Conservation (phyloP, 2,888 invertebrate species). For the Pterostichus madidus region DNA sequence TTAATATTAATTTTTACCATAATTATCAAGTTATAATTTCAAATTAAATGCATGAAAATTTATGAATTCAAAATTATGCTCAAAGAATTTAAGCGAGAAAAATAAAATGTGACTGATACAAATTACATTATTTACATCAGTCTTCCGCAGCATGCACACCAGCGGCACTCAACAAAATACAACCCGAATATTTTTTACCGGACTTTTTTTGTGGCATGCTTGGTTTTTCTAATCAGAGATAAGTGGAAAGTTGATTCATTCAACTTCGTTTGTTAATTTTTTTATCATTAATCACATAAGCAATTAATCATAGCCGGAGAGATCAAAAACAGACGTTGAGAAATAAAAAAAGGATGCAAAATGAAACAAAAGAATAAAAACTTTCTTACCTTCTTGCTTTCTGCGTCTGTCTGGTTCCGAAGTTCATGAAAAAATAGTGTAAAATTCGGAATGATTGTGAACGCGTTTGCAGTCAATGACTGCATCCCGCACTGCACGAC, state of each 20-base stretch:
- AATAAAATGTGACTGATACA: slow-evolving; percentile 5
- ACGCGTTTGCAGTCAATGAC: too few relatives aligned
- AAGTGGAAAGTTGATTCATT: background rate
- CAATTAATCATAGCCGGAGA: background rate
- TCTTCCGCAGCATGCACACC: background rate
- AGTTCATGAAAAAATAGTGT: too few relatives aligned
- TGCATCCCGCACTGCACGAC: slow-evolving; percentile 3
- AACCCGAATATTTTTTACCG: background rate
- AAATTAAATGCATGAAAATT: slow-evolving; percentile 16
- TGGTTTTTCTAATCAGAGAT: background rate
- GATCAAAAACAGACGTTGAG: background rate
- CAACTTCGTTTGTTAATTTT: background rate
- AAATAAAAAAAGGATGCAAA: background rate
- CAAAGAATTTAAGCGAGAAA: slow-evolving; percentile 3
- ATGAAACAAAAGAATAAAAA: background rate
- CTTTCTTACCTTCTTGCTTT: slow-evolving; percentile 5
- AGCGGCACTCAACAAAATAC: background rate
- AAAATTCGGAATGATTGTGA: too few relatives aligned
- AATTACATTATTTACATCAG: slow-evolving; percentile 26
- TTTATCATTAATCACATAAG: background rate
- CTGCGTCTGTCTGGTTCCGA: background rate
- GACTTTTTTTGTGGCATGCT: background rate
- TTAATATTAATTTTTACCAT: slow-evolving; percentile 44
- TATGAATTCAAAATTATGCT: slow-evolving; percentile 33
- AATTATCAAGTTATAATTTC: slow-evolving; percentile 31